Conservation (phyloP, 2,888 invertebrate species). For the Phrixothrix hirtus region DNA sequence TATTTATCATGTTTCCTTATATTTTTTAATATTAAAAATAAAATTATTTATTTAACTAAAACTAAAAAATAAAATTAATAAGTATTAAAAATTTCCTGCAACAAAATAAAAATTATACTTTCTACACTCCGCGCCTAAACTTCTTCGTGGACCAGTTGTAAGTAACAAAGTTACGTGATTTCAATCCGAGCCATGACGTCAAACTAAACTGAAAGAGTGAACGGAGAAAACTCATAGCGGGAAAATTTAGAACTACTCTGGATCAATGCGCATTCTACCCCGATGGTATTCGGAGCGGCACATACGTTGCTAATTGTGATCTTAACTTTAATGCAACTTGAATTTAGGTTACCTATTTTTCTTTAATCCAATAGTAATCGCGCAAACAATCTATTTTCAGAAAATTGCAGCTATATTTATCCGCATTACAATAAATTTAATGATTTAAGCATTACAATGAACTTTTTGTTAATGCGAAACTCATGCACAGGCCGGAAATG, state of each 20-base stretch:
- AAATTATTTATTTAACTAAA: too few species aligned
- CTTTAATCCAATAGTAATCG: too few species aligned
- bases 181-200: conserved; percentile 51
- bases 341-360: conserved; percentile 5
- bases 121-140: conserved; percentile 30
- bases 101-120: conserved; percentile 13
- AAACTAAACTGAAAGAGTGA: conserved; percentile 44
- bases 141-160: conserved; percentile 37
- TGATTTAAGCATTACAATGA: too few species aligned
- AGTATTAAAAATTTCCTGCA: conserved; percentile 5
- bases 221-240: conserved; percentile 31
- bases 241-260: conserved; percentile 38
- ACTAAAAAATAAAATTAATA: too few species aligned
- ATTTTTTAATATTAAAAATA: too few species aligned
- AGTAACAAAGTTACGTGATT: conserved; percentile 43
- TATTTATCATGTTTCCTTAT: too few species aligned
- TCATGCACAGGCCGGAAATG: too few species aligned
- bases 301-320: conserved; percentile 7
- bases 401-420: too few species aligned
- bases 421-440: too few species aligned
- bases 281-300: conserved; percentile 34
- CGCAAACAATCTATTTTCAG: too few species aligned
- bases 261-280: conserved; percentile 44
- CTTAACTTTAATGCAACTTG: conserved; percentile 20
- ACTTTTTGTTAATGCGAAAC: too few species aligned